phyloP scores from a whole-genome alignment of 1,140 invertebrate genomes.

The Phymorhynchus buccinoides region DNA sequence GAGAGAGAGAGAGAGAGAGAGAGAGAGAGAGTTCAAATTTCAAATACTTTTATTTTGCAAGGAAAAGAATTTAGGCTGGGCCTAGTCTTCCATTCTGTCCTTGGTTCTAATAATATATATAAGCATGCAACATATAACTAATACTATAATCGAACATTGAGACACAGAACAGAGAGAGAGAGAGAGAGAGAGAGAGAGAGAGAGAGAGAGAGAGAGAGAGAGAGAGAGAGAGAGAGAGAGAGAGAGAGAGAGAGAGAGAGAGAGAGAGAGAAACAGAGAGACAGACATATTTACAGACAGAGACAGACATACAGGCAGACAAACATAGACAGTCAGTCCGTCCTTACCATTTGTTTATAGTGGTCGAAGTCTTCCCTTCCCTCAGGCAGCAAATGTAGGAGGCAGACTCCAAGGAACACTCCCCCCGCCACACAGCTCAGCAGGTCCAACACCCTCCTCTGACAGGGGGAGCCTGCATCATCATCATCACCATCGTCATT shows the following conservation, averaged over 20 bases:
- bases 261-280: neutral
- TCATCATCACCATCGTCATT: too few species aligned
- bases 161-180: too few species aligned
- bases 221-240: neutral
- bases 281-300: neutral
- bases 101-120: too few species aligned
- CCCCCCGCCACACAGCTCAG: conserved; percentile 76
- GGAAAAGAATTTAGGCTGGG: too few species aligned
- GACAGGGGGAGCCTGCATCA: neutral
- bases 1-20: neutral
- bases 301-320: neutral
- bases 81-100: too few species aligned
- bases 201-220: neutral
- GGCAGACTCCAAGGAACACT: conserved; percentile 76
- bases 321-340: neutral
- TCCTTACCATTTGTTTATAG: conserved; percentile 18
- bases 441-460: conserved; percentile 39
- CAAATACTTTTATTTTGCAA: too few species aligned
- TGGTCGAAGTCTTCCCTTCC: conserved; percentile 69
- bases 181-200: neutral
- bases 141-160: too few species aligned
- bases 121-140: too few species aligned
- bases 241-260: neutral
- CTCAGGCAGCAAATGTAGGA: conserved; percentile 76
- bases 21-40: too few species aligned